A percentile compares a stretch with the other conserved stretches of the same genome.
These are phyloP conservation scores for Drosophila melanosoma DNA, from an alignment of 2,888 invertebrate species.

Conservation along the genomic window DNA sequence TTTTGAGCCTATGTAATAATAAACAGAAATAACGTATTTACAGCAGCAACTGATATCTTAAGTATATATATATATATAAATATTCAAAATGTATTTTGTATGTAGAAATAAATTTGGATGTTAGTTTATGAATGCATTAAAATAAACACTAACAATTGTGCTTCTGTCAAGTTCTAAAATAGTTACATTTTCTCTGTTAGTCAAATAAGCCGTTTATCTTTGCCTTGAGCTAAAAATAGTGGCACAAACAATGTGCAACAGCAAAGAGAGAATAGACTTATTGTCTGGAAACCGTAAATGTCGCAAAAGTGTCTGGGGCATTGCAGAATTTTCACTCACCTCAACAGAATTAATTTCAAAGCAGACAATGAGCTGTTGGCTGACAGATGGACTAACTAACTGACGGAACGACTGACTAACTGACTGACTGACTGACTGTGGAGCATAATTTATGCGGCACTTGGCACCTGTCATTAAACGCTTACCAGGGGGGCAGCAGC, in stretches of 20 bases:
- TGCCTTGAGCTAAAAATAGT: slow-evolving; percentile 17
- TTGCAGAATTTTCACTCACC: slow-evolving; percentile 41
- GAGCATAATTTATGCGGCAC: slow-evolving; percentile 57
- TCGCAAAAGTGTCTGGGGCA: slow-evolving; percentile 42
- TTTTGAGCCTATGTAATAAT: not conserved
- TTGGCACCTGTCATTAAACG: slow-evolving; percentile 52
- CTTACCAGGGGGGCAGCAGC: slow-evolving; percentile 2
- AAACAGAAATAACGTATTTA: not conserved
- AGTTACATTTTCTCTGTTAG: not conserved
- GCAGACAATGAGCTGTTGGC: slow-evolving; percentile 50
- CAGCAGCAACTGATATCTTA: not conserved
- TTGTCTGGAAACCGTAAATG: slow-evolving; percentile 36
- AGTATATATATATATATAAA: not conserved
- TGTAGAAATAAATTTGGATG: not conserved
- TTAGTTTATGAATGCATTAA: not conserved
- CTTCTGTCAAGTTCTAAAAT: too few relatives aligned
- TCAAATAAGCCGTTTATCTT: slow-evolving; percentile 1
- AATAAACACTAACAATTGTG: not conserved
- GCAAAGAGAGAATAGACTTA: slow-evolving; percentile 26
- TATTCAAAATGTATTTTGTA: not conserved
- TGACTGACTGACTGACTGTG: slow-evolving; percentile 15
- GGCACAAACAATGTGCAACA: slow-evolving; percentile 15
- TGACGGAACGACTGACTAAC: slow-evolving; percentile 4
- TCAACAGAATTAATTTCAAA: slow-evolving; percentile 52
- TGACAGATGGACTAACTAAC: slow-evolving; percentile 33